Conservation (phyloP, 2,888 invertebrate genomes). For the Trissolcus japonicus region DNA sequence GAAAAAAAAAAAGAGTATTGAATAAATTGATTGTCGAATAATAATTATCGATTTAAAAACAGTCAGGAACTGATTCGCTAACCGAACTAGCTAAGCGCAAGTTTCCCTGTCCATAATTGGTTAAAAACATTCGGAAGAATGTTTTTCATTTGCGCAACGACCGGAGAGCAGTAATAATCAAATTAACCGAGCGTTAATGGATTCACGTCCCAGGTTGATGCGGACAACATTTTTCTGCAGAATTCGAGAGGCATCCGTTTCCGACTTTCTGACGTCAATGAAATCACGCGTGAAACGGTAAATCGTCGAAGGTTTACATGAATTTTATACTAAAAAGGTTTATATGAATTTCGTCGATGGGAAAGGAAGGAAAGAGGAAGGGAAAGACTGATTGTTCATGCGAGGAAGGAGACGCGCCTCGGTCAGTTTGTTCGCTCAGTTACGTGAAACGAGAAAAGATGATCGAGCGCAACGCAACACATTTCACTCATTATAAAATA, state of each 20-base stretch:
- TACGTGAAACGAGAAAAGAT: conserved; percentile 16
- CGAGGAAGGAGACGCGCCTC: conserved; percentile 5
- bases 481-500: conserved; percentile 34
- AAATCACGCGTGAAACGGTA: conserved; percentile 10
- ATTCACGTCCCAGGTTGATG: conserved; percentile 18
- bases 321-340: background rate
- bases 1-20: too few relatives aligned
- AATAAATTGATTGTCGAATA: background rate
- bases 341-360: background rate
- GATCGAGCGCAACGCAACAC: conserved; percentile 5
- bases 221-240: conserved; percentile 1
- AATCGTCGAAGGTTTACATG: conserved; percentile 2
- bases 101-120: conserved; percentile 5
- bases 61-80: conserved; percentile 1
- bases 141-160: conserved; percentile 21
- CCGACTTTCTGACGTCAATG: conserved; percentile 5
- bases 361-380: too few relatives aligned
- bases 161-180: conserved; percentile 18
- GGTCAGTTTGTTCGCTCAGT: conserved; percentile 8
- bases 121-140: conserved; percentile 11
- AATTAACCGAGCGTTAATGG: conserved; percentile 23
- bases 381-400: background rate
- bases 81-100: conserved; percentile 2
- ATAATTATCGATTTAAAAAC: background rate
- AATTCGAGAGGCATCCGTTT: background rate